Evolutionary conservation across 2,113 vertebrate species (phyloP).

Genomic region (Dermatemys mawii): DNA sequence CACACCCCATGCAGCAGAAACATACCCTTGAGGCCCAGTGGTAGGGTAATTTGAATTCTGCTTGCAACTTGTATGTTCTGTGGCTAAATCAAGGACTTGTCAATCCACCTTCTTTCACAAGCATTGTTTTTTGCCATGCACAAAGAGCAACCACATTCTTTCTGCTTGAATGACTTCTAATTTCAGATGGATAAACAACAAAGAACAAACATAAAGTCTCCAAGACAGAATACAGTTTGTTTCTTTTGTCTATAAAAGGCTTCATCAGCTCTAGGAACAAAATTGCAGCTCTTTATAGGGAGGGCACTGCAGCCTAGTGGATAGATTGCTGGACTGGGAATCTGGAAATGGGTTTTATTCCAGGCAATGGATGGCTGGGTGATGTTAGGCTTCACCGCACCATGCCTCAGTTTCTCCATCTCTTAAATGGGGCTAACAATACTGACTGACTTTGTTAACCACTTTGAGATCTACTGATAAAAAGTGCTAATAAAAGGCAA

Average conservation of each 20-base stretch:
- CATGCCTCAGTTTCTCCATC: neutral
- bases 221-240: neutral
- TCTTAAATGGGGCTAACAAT: neutral
- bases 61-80: neutral
- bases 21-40: neutral
- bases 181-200: neutral
- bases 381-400: neutral
- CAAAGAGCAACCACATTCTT: neutral
- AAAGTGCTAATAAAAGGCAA: no score
- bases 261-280: neutral
- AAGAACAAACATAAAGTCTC: neutral
- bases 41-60: neutral
- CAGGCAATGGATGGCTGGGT: rapidly evolving
- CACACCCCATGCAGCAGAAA: neutral
- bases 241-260: neutral
- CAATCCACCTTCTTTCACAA: neutral
- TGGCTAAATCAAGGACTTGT: neutral
- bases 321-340: neutral
- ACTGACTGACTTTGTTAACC: neutral
- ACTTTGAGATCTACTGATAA: neutral
- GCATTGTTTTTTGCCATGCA: neutral
- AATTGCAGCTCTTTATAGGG: neutral
- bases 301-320: neutral
- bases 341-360: neutral
- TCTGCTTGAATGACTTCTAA: neutral